Conservation (phyloP, 1,140 invertebrate genomes). For the Sipha flava region DNA sequence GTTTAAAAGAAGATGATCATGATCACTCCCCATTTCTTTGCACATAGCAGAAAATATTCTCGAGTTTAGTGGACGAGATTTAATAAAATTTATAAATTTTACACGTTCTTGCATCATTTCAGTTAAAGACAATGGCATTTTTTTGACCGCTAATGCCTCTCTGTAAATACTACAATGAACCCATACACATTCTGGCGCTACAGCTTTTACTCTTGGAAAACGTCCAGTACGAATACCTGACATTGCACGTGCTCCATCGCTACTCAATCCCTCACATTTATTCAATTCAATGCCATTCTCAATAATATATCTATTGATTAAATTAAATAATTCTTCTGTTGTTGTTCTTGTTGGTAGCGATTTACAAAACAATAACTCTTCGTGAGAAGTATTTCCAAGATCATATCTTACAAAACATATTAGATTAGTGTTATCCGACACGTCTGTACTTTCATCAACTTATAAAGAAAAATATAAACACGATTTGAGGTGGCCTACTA, state of each 20-base stretch:
- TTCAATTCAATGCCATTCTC: neutral
- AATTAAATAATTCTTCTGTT: neutral
- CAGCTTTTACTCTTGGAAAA: neutral
- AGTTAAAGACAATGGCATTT: conserved; percentile 14
- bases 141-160: conserved; percentile 30
- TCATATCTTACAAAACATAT: conserved; percentile 22
- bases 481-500: too few relatives aligned
- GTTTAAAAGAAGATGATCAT: conserved; percentile 42
- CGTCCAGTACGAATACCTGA: neutral
- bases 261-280: neutral
- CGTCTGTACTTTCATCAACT: conserved; percentile 32
- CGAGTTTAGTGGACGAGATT: conserved; percentile 32
- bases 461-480: conserved; percentile 16
- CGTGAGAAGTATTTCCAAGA: neutral
- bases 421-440: conserved; percentile 7
- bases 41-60: conserved; percentile 37
- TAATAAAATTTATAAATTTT: conserved; percentile 35
- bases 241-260: conserved; percentile 23
- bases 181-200: conserved; percentile 15
- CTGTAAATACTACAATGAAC: conserved; percentile 34
- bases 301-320: neutral
- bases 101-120: conserved; percentile 26
- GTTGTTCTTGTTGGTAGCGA: neutral
- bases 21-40: conserved; percentile 41
- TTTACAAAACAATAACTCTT: neutral